Conservation (phyloP, 2,888 invertebrate genomes). For the Encarsia formosa region DNA sequence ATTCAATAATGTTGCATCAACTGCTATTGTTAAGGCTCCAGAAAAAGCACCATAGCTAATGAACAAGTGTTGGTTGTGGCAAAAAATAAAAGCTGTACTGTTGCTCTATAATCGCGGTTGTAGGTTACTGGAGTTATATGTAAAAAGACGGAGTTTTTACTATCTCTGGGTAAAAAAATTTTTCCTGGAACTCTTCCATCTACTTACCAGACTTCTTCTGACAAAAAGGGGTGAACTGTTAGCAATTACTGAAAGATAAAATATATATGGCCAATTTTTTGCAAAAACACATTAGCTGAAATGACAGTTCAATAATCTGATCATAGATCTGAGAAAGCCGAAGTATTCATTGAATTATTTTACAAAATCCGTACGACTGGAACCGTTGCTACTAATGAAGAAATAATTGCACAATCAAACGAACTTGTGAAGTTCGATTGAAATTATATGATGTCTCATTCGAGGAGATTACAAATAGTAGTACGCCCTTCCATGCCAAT, state of each 20-base stretch:
- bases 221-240: conserved; percentile 83
- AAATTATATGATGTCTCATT: too few species aligned
- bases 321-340: conserved; percentile 75
- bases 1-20: conserved; percentile 32
- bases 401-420: too few species aligned
- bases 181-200: conserved; percentile 97
- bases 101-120: conserved; percentile 97
- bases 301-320: conserved; percentile 85
- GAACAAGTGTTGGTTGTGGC: conserved; percentile 66
- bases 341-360: conserved; percentile 90
- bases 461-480: too few species aligned
- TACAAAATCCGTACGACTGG: conserved; percentile 79
- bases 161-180: conserved; percentile 89
- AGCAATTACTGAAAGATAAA: conserved; percentile 84
- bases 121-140: conserved; percentile 84
- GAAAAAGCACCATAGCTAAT: conserved; percentile 44
- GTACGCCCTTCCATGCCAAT: too few species aligned
- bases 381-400: conserved; percentile 78
- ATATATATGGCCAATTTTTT: conserved; percentile 98
- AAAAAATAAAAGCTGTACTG: conserved; percentile 76
- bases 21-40: conserved; percentile 28
- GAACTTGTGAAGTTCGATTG: too few species aligned
- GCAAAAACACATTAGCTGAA: conserved; percentile 91
- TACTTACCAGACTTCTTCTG: conserved; percentile 86
- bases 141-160: conserved; percentile 90